Evolutionary conservation across 2,797 vertebrate species (phyloP).

Genomic region (Catharus ustulatus): DNA sequence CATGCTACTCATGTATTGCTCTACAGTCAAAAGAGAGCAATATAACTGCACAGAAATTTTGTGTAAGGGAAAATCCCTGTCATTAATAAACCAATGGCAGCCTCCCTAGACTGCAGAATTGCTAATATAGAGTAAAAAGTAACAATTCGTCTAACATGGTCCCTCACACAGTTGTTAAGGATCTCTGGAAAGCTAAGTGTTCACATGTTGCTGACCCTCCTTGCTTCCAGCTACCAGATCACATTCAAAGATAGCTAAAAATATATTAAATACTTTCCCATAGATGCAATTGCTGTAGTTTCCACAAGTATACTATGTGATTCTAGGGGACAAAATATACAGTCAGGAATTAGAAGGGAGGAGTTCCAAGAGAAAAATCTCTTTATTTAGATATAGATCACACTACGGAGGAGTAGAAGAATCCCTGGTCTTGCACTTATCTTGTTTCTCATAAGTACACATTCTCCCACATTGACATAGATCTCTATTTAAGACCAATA

Average conservation of each 20-base stretch:
- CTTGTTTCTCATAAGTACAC: constrained; percentile 31
- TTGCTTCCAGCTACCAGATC: constrained; percentile 58
- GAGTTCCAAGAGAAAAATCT: constrained; percentile 39
- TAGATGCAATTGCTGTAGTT: constrained; percentile 63
- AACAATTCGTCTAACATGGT: background rate
- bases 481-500: constrained; percentile 39
- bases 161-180: constrained; percentile 9
- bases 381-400: constrained; percentile 53
- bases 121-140: background rate
- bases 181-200: constrained; percentile 29
- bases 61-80: background rate
- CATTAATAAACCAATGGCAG: background rate
- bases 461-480: constrained; percentile 26
- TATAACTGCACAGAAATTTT: background rate
- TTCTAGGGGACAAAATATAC: constrained; percentile 9
- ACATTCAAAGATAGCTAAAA: constrained; percentile 68
- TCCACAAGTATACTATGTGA: constrained; percentile 54
- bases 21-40: background rate
- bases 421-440: constrained; percentile 38
- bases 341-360: constrained; percentile 59
- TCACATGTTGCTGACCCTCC: constrained; percentile 41
- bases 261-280: constrained; percentile 71
- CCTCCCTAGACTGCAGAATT: background rate
- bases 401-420: background rate
- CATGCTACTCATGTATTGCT: background rate